Percentiles rank a stretch among this genome's conserved stretches.
These are phyloP conservation scores for Eucriotettix oculatus DNA, from an alignment of 2,888 invertebrate species.

Conservation along the genomic window DNA sequence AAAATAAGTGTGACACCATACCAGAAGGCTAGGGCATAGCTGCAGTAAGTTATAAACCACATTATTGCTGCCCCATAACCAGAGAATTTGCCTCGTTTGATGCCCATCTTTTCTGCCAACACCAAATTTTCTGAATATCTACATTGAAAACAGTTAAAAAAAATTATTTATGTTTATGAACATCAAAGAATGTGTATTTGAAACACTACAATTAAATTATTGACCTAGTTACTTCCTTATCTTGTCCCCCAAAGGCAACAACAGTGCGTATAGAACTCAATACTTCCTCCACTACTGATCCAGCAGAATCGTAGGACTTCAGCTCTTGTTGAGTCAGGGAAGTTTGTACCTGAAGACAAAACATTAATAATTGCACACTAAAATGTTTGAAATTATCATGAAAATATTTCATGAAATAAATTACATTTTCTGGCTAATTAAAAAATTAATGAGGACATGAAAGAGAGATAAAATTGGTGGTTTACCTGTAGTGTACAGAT, in stretches of 20 bases:
- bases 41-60: constrained; percentile 22
- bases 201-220: not conserved
- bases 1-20: constrained; percentile 26
- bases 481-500: too few relatives aligned
- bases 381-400: too few relatives aligned
- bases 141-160: not conserved
- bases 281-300: constrained; percentile 24
- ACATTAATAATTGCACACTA: too few relatives aligned
- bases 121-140: constrained; percentile 19
- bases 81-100: constrained; percentile 17
- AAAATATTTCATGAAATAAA: too few relatives aligned
- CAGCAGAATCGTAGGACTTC: constrained; percentile 28
- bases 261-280: constrained; percentile 23
- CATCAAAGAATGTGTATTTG: not conserved
- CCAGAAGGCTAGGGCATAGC: constrained; percentile 27
- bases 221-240: constrained; percentile 24
- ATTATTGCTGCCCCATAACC: constrained; percentile 19
- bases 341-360: constrained; percentile 15
- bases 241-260: constrained; percentile 24
- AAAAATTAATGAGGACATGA: too few relatives aligned
- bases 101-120: constrained; percentile 15
- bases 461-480: too few relatives aligned
- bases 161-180: not conserved
- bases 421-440: too few relatives aligned
- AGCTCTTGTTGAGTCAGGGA: constrained; percentile 18